Evolutionary conservation across 2,888 invertebrate species (phyloP).

Genomic region (Coecobrya sp.): DNA sequence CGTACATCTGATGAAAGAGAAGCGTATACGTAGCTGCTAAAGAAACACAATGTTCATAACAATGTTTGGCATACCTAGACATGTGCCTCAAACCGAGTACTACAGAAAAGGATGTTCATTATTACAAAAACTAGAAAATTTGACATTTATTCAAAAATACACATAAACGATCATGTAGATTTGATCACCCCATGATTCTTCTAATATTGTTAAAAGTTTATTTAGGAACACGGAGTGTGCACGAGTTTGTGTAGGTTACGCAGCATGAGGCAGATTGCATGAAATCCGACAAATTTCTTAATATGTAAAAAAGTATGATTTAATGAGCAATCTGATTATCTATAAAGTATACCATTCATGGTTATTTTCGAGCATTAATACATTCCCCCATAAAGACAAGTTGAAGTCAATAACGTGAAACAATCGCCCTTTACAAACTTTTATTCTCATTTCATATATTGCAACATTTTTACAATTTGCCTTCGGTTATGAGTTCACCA

Average conservation of each 20-base stretch:
- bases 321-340: constrained; percentile 57
- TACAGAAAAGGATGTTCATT: constrained; percentile 47
- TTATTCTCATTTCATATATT: background rate
- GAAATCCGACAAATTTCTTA: constrained; percentile 54
- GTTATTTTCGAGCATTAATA: constrained; percentile 41
- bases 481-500: constrained; percentile 14
- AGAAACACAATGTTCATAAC: background rate
- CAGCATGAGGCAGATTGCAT: constrained; percentile 57
- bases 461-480: constrained; percentile 20
- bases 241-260: constrained; percentile 70
- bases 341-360: constrained; percentile 64
- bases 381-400: constrained; percentile 10
- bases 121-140: constrained; percentile 40
- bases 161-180: constrained; percentile 16
- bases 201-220: constrained; percentile 55
- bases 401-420: constrained; percentile 13
- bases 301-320: constrained; percentile 63
- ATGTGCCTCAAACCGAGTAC: background rate
- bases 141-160: constrained; percentile 60
- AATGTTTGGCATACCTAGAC: constrained; percentile 3
- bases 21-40: background rate
- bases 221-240: constrained; percentile 43
- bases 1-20: constrained; percentile 13
- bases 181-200: constrained; percentile 50
- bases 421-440: background rate